Base-by-base conservation (phyloP, 1,140 invertebrate species). In the Condylostylus longicornis region DNA sequence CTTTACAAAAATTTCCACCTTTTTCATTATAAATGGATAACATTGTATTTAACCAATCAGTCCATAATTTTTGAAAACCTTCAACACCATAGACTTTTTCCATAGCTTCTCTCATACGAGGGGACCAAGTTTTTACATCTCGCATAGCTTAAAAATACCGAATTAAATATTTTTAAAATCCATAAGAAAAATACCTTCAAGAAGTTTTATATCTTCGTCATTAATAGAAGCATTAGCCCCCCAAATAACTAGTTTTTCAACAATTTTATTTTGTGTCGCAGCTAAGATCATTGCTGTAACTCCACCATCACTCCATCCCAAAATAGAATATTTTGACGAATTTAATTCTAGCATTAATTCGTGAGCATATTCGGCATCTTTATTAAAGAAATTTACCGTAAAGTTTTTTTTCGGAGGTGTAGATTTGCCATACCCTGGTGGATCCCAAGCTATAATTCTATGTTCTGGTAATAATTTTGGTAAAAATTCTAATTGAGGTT, bases 271-370 rank as follows among this genome's bases (percentile, higher is more conserved):
- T 56, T 77, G 71, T 23, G 71, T 72, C 1, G 74, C 74, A 9
- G 84, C 79, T 5, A 84, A 42, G 4, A 88, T 74, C 30, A 90
- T 62, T 4, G 71, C 75, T 5, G 79, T 76, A 23, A 82, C 85
- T 3, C 81, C 87, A 28, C 87, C 88, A 63, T 90, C 85, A 62
- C 82, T 87, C 83, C 86, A 93, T 0, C 88, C 87, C 18, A 90
- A 41, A 1, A 90, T 45, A 0, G 82, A 87, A 64, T 76, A 88
- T 48, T 76, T 76, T 1, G 64, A 46, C 22, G 75, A 65, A n/a
- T 71, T 68, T 14, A 88, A 50, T 22, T 58, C 61, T 64, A 77
- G 69, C 79, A 88, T 84, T 18, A 91, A 62, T 40, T 73, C 56
- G 37, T 69, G 58, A 8, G 78, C 83, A 36, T 61, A 58, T 30